These are phyloP conservation scores for Lucilia sericata DNA, from an alignment of 1,140 invertebrate species.

Conservation along the genomic window DNA sequence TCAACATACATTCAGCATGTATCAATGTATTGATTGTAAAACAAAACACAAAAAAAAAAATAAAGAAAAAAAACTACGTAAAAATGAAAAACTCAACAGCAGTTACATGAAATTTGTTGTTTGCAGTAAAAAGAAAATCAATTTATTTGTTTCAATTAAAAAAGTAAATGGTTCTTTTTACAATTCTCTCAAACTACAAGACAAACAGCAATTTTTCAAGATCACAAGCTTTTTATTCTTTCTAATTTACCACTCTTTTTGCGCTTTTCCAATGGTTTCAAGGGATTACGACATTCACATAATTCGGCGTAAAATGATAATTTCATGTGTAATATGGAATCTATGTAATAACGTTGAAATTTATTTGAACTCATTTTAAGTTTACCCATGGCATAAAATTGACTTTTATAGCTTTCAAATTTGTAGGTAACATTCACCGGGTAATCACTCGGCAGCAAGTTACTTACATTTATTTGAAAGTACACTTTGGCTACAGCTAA, in stretches of 20 bases:
- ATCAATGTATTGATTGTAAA: slow-evolving; percentile 15
- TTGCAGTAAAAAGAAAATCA: neutral
- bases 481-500: slow-evolving; percentile 45
- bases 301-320: slow-evolving; percentile 46
- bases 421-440: slow-evolving; percentile 46
- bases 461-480: slow-evolving; percentile 36
- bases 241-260: neutral
- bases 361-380: slow-evolving; percentile 28
- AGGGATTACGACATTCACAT: slow-evolving; percentile 43
- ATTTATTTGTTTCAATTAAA: slow-evolving; percentile 25
- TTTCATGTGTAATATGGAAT: slow-evolving; percentile 47
- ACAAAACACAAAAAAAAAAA: neutral
- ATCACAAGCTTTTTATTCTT: neutral
- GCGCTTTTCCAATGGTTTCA: neutral
- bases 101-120: neutral
- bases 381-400: slow-evolving; percentile 17
- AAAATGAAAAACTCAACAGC: neutral
- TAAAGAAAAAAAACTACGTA: neutral
- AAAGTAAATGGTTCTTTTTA: neutral
- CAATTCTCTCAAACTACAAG: neutral
- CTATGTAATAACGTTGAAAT: slow-evolving; percentile 47
- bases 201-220: neutral
- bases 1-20: neutral
- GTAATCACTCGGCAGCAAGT: slow-evolving; percentile 28
- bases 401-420: slow-evolving; percentile 37